Base-by-base conservation (phyloP, 2,113 vertebrate genomes). In the Pao palembangensis region DNA sequence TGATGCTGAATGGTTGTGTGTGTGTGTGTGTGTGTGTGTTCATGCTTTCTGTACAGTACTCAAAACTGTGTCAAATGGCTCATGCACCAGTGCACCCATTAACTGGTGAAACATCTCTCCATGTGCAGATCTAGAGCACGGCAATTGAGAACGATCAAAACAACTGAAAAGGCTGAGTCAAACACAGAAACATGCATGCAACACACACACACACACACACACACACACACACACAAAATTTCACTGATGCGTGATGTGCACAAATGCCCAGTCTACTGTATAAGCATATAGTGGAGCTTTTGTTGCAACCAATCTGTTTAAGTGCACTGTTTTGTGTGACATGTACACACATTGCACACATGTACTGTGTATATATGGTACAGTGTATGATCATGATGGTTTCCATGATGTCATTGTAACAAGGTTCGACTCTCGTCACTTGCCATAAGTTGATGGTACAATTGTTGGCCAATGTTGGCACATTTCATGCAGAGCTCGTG, bases 81-180 rank as follows among this genome's bases (percentile, higher is more conserved):
- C 69, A 82, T 67, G 87, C 87, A 66, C 65, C 51, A 14, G 73
- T 83, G 83, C 81, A 75, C 67, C 67, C 75, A 75, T 84, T 85
- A 80, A 76, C 85, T 76, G 81, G 80, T 88, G 63, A 64, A 76
- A 44, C 69, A 66, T 84, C 63, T 20, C 59, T 70, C 52, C 70
- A 61, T 77, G 75, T 72, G 74, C 57, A 59, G 56, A 87, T 85
- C 64, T 82, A 66, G 78, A 84, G 28, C 81, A 68, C 61, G 46
- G 58, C 86, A 82, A 85, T 89, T 78, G 76, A 83, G 70, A 85
- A 85, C 81, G 73, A 89, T 89, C 88, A 88, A 87, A 88, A 88
- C 85, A 60, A 60, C 80, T 81, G 71, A 53, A 50, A 61, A 64
- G 51, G 61, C 58, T 47, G 12, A 18, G 70, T 34, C 67, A 38